Evolutionary conservation across 2,888 invertebrate species (phyloP), one percentile per base, ranked within the genome.

Genomic region (Nomada goodeniana): DNA sequence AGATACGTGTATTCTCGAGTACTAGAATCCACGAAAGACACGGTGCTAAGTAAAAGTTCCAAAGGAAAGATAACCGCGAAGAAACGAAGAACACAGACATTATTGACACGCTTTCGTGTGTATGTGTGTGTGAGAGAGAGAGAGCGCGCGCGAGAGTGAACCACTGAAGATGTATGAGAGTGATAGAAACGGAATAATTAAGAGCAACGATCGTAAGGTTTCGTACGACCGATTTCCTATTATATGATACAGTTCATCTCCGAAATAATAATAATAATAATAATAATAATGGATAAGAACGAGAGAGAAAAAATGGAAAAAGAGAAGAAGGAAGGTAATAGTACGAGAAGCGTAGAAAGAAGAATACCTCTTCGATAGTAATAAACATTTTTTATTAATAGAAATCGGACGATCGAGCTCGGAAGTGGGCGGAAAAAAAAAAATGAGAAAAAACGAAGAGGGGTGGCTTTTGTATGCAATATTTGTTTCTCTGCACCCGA

Each of bases 31-130:
- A 76, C 69, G 81, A 83, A 57, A 89, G 90, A 91, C 90, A 91
- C 91, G 92, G 92, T 92, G 93, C 92, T 92, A 92, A 88, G 87
- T 88, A 81, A 89, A 91, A 92, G 92, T 92, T 92, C 92, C 92
- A 50, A 47, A 13, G 50, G 29, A 72, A n/a, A n/a, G 23, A 53
- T 26, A 36, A 18, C 13, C 42, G 47, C 10, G n/a, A 42, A 44
- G 29, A 61, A 18, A 47, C 47, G 13, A 68, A 36, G n/a, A 55
- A 26, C 11, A 15, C 47, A 47, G 15, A 15, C 47, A 60, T 61
- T 53, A 29, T 36, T 23, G 36, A 77, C 44, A 78, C 76, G 81
- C 83, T 77, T 70, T 47, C 44, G 67, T 74, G 64, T 64, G 55
- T 74, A 74, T 50, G 47, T 80, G 76, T 61, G 63, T 69, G 78